These are phyloP conservation scores for Heliconius ismenius DNA, from an alignment of 2,888 invertebrate genomes.

Conservation along the genomic window DNA sequence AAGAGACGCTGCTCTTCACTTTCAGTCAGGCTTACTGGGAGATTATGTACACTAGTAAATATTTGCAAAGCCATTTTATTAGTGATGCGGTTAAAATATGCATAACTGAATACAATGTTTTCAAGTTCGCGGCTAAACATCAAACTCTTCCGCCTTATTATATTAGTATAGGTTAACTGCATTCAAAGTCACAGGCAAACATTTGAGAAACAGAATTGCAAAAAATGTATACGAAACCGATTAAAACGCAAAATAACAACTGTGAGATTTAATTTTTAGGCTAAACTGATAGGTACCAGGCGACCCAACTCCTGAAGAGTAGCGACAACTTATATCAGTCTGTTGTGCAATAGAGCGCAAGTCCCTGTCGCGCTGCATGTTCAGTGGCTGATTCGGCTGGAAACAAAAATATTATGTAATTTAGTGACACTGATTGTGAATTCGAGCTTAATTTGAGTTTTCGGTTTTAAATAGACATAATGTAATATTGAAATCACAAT, in stretches of 20 bases:
- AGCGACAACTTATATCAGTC: constrained; percentile 71
- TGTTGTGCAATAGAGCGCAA: constrained; percentile 68
- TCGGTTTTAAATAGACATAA: neutral
- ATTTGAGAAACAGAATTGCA: neutral
- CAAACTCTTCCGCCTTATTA: too few species aligned
- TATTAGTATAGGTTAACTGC: too few species aligned
- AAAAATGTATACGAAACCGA: neutral
- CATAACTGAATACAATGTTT: too few species aligned
- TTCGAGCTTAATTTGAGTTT: neutral
- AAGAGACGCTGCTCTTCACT: constrained; percentile 56
- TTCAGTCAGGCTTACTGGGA: constrained; percentile 49
- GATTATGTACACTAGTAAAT: neutral
- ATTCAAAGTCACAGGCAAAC: neutral
- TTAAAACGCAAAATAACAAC: neutral
- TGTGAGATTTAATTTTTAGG: neutral
- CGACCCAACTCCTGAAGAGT: constrained; percentile 58
- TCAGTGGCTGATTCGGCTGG: constrained; percentile 37
- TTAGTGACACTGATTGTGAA: neutral
- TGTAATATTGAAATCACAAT: neutral
- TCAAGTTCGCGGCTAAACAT: too few species aligned
- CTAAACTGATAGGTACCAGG: constrained; percentile 52
- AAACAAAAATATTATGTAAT: neutral
- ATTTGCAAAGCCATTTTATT: too few species aligned
- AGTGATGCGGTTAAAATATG: too few species aligned
- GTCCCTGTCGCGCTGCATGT: constrained; percentile 55